These are phyloP conservation scores for Sebastes iracundus DNA, from an alignment of 2,797 vertebrate species.

Conservation along the genomic window DNA sequence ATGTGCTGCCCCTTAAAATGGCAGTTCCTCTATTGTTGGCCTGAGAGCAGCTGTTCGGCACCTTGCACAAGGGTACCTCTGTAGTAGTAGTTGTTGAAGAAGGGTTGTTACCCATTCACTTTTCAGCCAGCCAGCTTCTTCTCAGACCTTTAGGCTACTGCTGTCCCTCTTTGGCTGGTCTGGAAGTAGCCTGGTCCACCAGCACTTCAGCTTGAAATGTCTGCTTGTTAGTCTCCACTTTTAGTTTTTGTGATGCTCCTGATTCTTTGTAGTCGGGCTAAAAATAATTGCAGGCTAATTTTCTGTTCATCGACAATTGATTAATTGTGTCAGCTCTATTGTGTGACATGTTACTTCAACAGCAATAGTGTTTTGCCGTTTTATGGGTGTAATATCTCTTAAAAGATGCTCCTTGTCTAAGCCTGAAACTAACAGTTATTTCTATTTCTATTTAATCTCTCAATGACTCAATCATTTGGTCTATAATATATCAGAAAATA, in stretches of 20 bases:
- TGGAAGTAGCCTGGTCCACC: background rate
- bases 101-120: constrained; percentile 30
- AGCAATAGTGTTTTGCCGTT: background rate
- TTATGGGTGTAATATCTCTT: background rate
- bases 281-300: too few relatives aligned
- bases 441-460: background rate
- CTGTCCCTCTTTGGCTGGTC: background rate
- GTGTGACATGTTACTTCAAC: background rate
- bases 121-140: constrained; percentile 1
- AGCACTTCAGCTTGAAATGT: background rate
- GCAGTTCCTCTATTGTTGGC: constrained; percentile 20
- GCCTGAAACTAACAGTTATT: background rate
- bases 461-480: background rate
- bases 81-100: background rate
- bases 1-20: constrained; percentile 34
- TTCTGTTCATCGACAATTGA: too few relatives aligned
- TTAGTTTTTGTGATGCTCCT: background rate
- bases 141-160: constrained; percentile 12
- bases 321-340: too few relatives aligned
- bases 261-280: background rate
- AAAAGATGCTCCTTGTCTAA: background rate
- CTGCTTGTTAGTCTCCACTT: background rate
- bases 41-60: constrained; percentile 39
- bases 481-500: background rate
- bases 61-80: constrained; percentile 26